A percentile compares a stretch with the other conserved stretches of the same genome.
Evolutionary conservation across 1,140 invertebrate genomes (phyloP).

Genomic region (Pissodes strobi): DNA sequence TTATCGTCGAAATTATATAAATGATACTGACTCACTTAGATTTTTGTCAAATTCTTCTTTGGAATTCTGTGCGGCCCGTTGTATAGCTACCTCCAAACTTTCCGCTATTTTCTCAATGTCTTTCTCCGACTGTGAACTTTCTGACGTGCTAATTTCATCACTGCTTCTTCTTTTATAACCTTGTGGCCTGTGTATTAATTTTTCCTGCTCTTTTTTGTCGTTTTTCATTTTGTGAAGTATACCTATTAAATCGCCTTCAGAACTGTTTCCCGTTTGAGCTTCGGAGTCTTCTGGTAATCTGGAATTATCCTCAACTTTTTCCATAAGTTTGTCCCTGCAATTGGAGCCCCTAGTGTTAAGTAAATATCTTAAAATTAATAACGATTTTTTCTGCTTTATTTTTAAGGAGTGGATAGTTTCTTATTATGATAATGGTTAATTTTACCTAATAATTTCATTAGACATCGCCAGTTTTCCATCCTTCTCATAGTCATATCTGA

Average conservation of each 20-base stretch:
- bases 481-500: constrained; percentile 2
- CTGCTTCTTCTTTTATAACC: neutral
- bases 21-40: constrained; percentile 43
- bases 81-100: constrained; percentile 23
- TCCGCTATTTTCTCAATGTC: constrained; percentile 21
- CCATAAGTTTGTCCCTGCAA: too few relatives aligned
- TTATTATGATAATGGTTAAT: neutral
- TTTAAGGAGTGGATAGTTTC: neutral
- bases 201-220: neutral
- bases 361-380: neutral
- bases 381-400: neutral
- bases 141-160: neutral
- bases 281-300: neutral
- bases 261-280: neutral
- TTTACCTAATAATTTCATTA: neutral
- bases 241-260: neutral
- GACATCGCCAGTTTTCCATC: neutral
- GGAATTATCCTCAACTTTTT: neutral
- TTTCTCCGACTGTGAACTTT: neutral
- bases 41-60: constrained; percentile 41
- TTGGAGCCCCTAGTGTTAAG: neutral
- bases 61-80: constrained; percentile 23
- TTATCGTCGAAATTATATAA: too few relatives aligned
- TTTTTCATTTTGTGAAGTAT: constrained; percentile 5
- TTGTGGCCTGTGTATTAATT: neutral